Evolutionary conservation across 2,888 invertebrate species (phyloP).

Genomic region (Nymphalis urticae): DNA sequence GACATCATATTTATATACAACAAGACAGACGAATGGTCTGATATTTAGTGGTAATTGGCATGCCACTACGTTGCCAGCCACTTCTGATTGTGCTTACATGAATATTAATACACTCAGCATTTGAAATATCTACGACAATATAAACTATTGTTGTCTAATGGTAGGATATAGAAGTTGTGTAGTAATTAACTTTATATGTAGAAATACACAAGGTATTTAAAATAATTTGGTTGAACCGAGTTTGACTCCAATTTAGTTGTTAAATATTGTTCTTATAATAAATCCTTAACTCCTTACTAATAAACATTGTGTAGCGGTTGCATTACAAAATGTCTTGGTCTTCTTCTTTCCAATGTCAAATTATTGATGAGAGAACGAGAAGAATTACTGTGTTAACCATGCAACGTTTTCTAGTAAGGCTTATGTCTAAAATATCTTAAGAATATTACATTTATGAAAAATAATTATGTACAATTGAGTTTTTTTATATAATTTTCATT

Average conservation of each 20-base stretch:
- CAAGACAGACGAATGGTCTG: background rate
- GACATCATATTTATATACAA: background rate
- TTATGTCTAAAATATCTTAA: background rate
- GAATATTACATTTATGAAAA: conserved; percentile 2
- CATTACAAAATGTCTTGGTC: no score
- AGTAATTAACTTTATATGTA: conserved; percentile 18
- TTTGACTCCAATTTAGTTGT: conserved; percentile 64
- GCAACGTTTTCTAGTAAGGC: conserved; percentile 13
- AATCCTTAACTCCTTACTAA: conserved; percentile 20
- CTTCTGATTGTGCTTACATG: no score
- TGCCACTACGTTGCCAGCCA: background rate
- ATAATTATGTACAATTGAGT: background rate
- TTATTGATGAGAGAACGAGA: no score
- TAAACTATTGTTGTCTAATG: no score
- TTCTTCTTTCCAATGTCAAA: no score
- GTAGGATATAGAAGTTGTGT: no score
- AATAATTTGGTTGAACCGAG: conserved; percentile 49
- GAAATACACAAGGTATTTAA: conserved; percentile 35
- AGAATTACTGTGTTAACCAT: no score
- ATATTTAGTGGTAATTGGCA: background rate
- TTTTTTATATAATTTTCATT: no score
- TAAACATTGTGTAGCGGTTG: no score
- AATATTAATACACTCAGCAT: no score
- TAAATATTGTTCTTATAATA: conserved; percentile 42
- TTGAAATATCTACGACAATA: no score